Percentiles rank a stretch among this genome's conserved stretches.
These are phyloP conservation scores for Diadegma fenestrale DNA, from an alignment of 2,888 invertebrate species.

Conservation along the genomic window DNA sequence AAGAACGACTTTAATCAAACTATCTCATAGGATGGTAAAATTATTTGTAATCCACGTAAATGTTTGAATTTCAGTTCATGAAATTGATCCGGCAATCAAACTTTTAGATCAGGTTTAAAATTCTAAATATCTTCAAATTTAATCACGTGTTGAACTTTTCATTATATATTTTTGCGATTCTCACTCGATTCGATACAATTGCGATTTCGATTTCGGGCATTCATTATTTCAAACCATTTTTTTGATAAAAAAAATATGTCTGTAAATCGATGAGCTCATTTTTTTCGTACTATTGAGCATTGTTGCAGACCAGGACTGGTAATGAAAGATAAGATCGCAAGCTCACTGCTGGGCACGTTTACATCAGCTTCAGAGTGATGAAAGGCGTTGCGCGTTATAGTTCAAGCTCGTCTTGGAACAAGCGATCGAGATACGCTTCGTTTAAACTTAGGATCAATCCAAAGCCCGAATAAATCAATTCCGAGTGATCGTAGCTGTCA, in stretches of 20 bases:
- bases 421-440: slow-evolving; percentile 35
- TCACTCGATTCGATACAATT: background rate
- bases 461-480: slow-evolving; percentile 64
- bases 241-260: background rate
- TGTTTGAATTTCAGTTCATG: background rate
- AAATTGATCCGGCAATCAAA: background rate
- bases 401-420: slow-evolving; percentile 4
- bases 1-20: background rate
- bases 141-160: background rate
- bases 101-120: background rate
- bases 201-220: background rate
- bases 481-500: slow-evolving; percentile 36
- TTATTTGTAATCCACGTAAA: background rate
- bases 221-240: background rate
- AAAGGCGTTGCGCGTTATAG: background rate
- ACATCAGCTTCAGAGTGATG: background rate
- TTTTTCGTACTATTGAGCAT: background rate
- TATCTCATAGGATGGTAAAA: background rate
- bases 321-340: background rate
- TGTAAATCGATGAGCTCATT: background rate
- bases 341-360: background rate
- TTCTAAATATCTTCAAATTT: background rate
- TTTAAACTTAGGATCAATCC: slow-evolving; percentile 60
- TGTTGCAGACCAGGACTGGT: background rate
- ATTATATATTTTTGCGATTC: background rate